Conservation (phyloP, 2,113 vertebrate genomes). For the Oophaga pumilio region DNA sequence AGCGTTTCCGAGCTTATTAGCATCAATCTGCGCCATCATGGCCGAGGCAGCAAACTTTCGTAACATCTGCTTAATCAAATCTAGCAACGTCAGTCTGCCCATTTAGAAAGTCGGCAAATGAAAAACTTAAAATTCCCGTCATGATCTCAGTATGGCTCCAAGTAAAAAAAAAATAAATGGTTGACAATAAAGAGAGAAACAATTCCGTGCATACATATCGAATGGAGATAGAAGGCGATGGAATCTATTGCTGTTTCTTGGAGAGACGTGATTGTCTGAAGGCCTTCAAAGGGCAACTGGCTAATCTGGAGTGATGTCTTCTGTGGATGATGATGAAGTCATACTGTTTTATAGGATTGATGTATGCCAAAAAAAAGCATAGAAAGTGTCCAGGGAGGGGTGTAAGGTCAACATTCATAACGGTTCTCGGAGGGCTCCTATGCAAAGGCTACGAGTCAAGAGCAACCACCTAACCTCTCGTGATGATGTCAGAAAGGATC, state of each 20-base stretch:
- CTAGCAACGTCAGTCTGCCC: slow-evolving; percentile 15
- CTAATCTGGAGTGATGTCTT: too few species aligned
- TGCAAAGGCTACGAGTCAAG: too few species aligned
- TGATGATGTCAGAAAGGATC: too few species aligned
- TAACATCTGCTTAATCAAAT: slow-evolving; percentile 52
- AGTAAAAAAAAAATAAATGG: slow-evolving; percentile 7
- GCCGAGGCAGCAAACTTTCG: slow-evolving; percentile 21
- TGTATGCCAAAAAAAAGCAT: background rate
- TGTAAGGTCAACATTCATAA: too few species aligned
- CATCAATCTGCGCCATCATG: slow-evolving; percentile 36
- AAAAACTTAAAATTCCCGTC: slow-evolving; percentile 42
- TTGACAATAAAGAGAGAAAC: slow-evolving; percentile 29
- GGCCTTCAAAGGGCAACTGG: too few species aligned
- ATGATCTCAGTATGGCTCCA: slow-evolving; percentile 34
- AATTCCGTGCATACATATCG: slow-evolving; percentile 6
- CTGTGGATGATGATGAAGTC: background rate
- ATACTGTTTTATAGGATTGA: background rate
- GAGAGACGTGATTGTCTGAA: background rate
- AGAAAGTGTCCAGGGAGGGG: background rate
- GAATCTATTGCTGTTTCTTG: background rate
- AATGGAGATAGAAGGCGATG: background rate
- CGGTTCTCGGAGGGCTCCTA: too few species aligned
- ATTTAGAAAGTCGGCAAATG: slow-evolving; percentile 16
- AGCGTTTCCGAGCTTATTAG: slow-evolving; percentile 44
- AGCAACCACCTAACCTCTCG: too few species aligned